phyloP scores from a whole-genome alignment of 2,888 invertebrate species.

The Griposia aprilina region DNA sequence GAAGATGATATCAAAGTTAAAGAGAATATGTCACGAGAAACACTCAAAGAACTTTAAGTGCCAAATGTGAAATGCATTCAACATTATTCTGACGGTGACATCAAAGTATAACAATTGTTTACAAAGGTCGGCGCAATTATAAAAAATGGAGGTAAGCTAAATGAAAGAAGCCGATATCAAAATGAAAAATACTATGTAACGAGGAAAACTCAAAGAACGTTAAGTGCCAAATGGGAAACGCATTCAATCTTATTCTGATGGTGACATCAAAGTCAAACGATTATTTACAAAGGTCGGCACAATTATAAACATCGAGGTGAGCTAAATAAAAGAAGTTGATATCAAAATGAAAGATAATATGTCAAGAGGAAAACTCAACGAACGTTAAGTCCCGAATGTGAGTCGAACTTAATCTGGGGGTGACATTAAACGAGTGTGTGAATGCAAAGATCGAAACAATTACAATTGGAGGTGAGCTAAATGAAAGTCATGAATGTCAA shows the following conservation, averaged over 20 bases:
- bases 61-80: slow-evolving; percentile 37
- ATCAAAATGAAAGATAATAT: slow-evolving; percentile 24
- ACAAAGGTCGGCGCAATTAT: not conserved
- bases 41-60: slow-evolving; percentile 4
- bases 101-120: slow-evolving; percentile 4
- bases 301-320: slow-evolving; percentile 9
- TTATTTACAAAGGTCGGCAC: not conserved
- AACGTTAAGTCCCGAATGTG: slow-evolving; percentile 26
- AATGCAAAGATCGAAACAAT: slow-evolving; percentile 2
- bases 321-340: slow-evolving; percentile 20
- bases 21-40: slow-evolving; percentile 14
- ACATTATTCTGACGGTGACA: slow-evolving; percentile 22
- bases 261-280: slow-evolving; percentile 30
- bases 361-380: not conserved
- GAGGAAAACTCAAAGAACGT: not conserved
- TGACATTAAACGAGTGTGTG: slow-evolving; percentile 17
- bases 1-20: slow-evolving; percentile 46
- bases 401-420: slow-evolving; percentile 7
- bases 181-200: not conserved
- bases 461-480: slow-evolving; percentile 31
- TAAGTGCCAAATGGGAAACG: slow-evolving; percentile 37
- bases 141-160: slow-evolving; percentile 17
- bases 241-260: slow-evolving; percentile 1
- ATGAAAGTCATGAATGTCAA: slow-evolving; percentile 14
- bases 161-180: slow-evolving; percentile 26